Percentiles rank a stretch among this genome's conserved stretches.
Evolutionary conservation across 2,888 invertebrate species (phyloP).

Genomic region (Caenorhabditis drosophilae): DNA sequence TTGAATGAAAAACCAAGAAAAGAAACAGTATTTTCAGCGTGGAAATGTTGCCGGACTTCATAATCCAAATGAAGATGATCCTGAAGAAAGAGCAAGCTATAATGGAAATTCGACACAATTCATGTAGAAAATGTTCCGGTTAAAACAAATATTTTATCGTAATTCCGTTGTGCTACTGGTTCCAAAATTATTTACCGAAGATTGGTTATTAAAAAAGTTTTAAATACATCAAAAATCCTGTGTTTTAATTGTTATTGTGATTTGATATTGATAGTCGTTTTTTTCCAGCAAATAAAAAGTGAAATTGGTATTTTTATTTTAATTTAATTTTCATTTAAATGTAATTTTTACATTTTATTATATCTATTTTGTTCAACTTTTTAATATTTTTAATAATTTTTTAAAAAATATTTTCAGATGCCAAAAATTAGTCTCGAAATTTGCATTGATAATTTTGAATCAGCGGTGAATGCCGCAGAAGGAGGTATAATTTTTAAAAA

Average conservation of each 20-base stretch:
- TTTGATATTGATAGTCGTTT: too few relatives aligned
- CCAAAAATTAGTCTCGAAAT: conserved; percentile 31
- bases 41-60: conserved; percentile 44
- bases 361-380: neutral
- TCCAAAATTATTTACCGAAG: too few relatives aligned
- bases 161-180: conserved; percentile 6
- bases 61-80: conserved; percentile 38
- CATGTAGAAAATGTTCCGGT: conserved; percentile 21
- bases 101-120: conserved; percentile 57
- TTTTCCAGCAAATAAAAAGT: too few relatives aligned
- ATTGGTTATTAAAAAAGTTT: too few relatives aligned
- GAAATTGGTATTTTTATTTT: too few relatives aligned
- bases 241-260: too few relatives aligned
- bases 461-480: conserved; percentile 37
- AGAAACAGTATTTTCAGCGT: conserved; percentile 17
- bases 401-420: neutral
- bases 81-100: conserved; percentile 41
- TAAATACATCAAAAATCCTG: too few relatives aligned
- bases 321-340: neutral
- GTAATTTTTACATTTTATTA: neutral
- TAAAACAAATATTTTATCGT: conserved; percentile 3
- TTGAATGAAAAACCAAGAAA: neutral
- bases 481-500: conserved; percentile 30
- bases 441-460: conserved; percentile 48
- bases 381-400: neutral